These are phyloP conservation scores for Caenorhabditis virilis DNA, from an alignment of 2,888 invertebrate genomes.

Conservation along the genomic window DNA sequence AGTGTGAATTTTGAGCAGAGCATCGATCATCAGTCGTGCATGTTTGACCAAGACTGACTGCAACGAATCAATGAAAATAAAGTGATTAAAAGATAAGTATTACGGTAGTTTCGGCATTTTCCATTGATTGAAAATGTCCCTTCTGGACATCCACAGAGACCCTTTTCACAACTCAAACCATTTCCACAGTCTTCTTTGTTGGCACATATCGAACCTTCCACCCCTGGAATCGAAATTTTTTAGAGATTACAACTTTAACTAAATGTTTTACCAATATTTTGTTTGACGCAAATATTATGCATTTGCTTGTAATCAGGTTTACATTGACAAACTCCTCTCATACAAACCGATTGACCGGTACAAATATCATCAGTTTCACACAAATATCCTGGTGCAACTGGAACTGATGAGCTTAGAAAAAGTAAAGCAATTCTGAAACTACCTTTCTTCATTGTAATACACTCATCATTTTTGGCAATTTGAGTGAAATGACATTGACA, in stretches of 20 bases:
- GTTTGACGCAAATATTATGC: slow-evolving; percentile 33
- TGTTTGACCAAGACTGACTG: slow-evolving; percentile 30
- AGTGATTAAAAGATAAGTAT: background rate
- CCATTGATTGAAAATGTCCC: slow-evolving; percentile 33
- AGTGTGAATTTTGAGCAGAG: slow-evolving; percentile 16
- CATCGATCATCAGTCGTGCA: slow-evolving; percentile 30
- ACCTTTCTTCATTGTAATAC: slow-evolving; percentile 36
- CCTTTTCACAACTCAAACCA: slow-evolving; percentile 50
- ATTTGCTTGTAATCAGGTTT: slow-evolving; percentile 29
- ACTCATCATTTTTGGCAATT: slow-evolving; percentile 21
- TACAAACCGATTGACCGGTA: slow-evolving; percentile 59
- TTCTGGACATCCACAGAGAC: slow-evolving; percentile 53
- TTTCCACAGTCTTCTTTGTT: slow-evolving; percentile 53
- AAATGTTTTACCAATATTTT: slow-evolving; percentile 21
- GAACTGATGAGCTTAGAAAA: too few relatives aligned
- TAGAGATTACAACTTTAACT: too few relatives aligned
- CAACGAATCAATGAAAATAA: slow-evolving; percentile 1
- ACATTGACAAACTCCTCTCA: slow-evolving; percentile 60
- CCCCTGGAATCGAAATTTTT: too few relatives aligned
- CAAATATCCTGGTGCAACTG: slow-evolving; percentile 46
- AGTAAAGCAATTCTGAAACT: slow-evolving; percentile 5
- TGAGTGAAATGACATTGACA: slow-evolving; percentile 45
- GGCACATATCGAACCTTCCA: slow-evolving; percentile 31
- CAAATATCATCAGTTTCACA: slow-evolving; percentile 52
- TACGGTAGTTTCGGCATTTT: slow-evolving; percentile 28